Conservation (phyloP, 2,797 vertebrate genomes). For the Brachyrhaphis roseni region DNA sequence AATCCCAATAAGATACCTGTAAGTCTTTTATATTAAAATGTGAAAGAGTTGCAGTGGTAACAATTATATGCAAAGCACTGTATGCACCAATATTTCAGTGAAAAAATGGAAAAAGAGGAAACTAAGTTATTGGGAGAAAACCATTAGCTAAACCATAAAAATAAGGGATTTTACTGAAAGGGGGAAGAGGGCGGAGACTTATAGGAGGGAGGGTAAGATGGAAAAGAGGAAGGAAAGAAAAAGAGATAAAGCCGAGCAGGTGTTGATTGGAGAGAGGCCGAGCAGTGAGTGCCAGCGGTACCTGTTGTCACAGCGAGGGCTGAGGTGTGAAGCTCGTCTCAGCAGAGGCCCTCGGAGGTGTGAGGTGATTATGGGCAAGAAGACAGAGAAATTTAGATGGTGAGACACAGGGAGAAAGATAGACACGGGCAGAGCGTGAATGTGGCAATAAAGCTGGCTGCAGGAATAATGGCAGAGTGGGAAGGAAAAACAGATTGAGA, state of each 20-base stretch:
- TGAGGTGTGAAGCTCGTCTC: conserved; percentile 78
- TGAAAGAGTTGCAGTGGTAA: not conserved
- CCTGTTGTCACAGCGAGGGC: conserved; percentile 76
- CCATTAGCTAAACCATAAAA: conserved; percentile 20
- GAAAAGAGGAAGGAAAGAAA: conserved; percentile 51
- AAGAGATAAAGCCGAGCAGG: conserved; percentile 71
- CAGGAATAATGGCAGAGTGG: conserved; percentile 66
- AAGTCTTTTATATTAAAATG: not conserved
- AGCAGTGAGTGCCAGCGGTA: conserved; percentile 76
- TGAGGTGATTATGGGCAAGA: conserved; percentile 77
- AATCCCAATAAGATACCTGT: not conserved
- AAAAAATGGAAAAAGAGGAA: conserved; percentile 17
- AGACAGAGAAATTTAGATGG: conserved; percentile 73
- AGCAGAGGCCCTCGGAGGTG: conserved; percentile 77
- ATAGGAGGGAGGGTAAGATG: conserved; percentile 16
- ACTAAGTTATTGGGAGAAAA: conserved; percentile 7
- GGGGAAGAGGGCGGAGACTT: conserved; percentile 29
- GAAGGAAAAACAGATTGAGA: conserved; percentile 68
- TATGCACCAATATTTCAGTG: not conserved
- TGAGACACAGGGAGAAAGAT: conserved; percentile 55
- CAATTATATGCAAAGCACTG: not conserved
- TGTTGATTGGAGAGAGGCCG: conserved; percentile 81
- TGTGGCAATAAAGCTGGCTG: conserved; percentile 69
- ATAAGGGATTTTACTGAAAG: conserved; percentile 25
- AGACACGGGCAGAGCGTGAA: conserved; percentile 57